phyloP scores from a whole-genome alignment of 2,888 invertebrate genomes.

The Molanna angustata region DNA sequence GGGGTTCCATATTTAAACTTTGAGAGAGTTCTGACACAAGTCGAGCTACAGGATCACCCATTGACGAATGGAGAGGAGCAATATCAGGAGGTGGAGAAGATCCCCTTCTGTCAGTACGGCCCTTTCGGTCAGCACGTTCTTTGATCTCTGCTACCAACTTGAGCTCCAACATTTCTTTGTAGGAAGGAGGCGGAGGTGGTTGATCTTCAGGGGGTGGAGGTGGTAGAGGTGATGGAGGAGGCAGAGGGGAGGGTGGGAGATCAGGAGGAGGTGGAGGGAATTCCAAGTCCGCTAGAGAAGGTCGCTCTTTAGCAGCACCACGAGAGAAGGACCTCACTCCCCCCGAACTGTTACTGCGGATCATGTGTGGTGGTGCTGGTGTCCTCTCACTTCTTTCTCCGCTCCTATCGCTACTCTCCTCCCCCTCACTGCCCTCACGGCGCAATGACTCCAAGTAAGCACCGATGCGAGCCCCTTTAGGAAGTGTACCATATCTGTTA shows the following conservation, averaged over 20 bases:
- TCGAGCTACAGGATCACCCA: constrained; percentile 74
- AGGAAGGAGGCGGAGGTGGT: constrained; percentile 43
- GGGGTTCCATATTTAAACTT: constrained; percentile 65
- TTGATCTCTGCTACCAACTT: constrained; percentile 82
- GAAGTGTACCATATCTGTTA: constrained; percentile 93
- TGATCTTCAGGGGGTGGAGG: constrained; percentile 35
- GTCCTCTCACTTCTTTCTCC: constrained; percentile 44
- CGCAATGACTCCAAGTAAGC: constrained; percentile 93
- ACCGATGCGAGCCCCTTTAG: constrained; percentile 94
- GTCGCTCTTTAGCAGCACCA: constrained; percentile 73
- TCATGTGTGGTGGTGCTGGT: constrained; percentile 77
- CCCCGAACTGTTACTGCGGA: constrained; percentile 83
- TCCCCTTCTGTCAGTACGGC: constrained; percentile 49
- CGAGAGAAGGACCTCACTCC: constrained; percentile 65
- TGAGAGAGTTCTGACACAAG: constrained; percentile 83
- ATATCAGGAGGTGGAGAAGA: constrained; percentile 48
- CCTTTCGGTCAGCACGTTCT: constrained; percentile 68
- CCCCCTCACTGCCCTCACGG: constrained; percentile 59
- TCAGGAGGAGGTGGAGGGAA: constrained; percentile 85
- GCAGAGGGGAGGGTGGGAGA: constrained; percentile 58
- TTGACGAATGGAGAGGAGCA: constrained; percentile 39
- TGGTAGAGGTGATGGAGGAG: constrained; percentile 38
- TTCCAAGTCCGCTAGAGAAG: constrained; percentile 77
- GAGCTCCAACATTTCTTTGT: constrained; percentile 80
- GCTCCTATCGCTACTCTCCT: constrained; percentile 40